A percentile compares a stretch with the other conserved stretches of the same genome.
Conservation (phyloP, 2,113 vertebrate species). For the Eulemur macaco region DNA sequence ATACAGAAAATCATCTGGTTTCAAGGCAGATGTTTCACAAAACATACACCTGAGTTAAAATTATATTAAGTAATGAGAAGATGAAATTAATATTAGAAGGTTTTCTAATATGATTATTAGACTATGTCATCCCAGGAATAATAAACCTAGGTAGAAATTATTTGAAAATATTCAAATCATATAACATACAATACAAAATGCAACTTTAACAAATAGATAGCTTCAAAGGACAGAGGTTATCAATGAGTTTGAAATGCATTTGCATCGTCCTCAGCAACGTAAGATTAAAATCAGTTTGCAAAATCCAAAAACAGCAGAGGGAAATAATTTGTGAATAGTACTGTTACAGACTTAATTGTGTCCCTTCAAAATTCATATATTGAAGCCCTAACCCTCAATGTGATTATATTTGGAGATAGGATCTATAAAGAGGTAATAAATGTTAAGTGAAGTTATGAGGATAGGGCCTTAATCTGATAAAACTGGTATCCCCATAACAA, state of each 20-base stretch:
- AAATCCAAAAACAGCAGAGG: not conserved
- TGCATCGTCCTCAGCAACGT: not conserved
- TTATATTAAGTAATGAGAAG: not conserved
- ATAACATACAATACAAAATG: not conserved
- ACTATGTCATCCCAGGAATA: not conserved
- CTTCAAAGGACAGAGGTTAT: not conserved
- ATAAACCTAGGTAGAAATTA: not conserved
- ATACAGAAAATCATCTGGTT: not conserved
- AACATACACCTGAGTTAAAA: not conserved
- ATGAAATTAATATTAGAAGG: not conserved
- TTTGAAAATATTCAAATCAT: constrained; percentile 17
- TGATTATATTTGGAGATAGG: not conserved
- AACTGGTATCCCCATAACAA: not conserved
- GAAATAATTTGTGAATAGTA: not conserved
- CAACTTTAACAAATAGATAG: not conserved
- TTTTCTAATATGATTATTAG: not conserved
- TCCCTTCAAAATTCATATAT: not conserved
- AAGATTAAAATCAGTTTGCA: constrained; percentile 4
- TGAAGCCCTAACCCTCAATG: not conserved
- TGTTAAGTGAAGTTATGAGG: not conserved
- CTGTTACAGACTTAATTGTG: not conserved
- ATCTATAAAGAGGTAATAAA: not conserved
- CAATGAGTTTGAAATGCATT: not conserved
- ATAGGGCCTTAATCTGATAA: not conserved
- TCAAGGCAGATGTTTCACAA: constrained; percentile 37